A percentile compares a stretch with the other conserved stretches of the same genome.
These are phyloP conservation scores for Ectropis grisescens DNA, from an alignment of 1,140 invertebrate genomes.

Conservation along the genomic window DNA sequence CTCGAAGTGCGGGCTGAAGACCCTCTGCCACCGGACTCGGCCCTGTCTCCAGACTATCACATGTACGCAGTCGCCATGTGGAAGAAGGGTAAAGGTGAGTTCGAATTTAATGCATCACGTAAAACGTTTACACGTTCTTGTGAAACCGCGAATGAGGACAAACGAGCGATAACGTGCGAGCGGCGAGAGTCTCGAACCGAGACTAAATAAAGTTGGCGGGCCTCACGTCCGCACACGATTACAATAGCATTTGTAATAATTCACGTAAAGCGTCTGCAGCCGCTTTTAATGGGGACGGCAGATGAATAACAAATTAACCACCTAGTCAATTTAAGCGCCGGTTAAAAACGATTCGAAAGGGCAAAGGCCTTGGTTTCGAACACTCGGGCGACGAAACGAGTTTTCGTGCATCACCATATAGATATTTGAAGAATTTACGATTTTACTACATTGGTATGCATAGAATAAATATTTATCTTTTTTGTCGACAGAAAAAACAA, in stretches of 20 bases:
- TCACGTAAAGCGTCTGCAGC: constrained; percentile 24
- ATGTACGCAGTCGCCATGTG: constrained; percentile 75
- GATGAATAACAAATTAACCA: constrained; percentile 26
- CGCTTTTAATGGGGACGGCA: constrained; percentile 22
- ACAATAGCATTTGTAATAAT: constrained; percentile 45
- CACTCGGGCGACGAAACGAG: too few species aligned
- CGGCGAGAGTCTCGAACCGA: constrained; percentile 12
- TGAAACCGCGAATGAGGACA: constrained; percentile 3
- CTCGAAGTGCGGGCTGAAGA: constrained; percentile 72
- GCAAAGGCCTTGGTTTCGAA: constrained; percentile 2
- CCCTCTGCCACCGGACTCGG: constrained; percentile 49
- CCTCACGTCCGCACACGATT: constrained; percentile 5
- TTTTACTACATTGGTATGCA: too few species aligned
- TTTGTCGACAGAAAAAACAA: constrained; percentile 75
- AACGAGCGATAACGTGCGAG: constrained; percentile 23
- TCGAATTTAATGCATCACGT: too few species aligned
- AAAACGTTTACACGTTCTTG: constrained; percentile 3
- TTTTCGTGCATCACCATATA: too few species aligned
- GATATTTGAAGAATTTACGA: too few species aligned
- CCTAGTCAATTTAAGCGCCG: constrained; percentile 3
- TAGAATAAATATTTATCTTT: too few species aligned
- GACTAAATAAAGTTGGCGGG: constrained; percentile 37
- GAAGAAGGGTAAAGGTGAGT: constrained; percentile 77
- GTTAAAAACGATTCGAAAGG: constrained; percentile 8
- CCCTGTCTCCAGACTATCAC: constrained; percentile 59